Evolutionary conservation across 2,888 invertebrate species (phyloP).

Genomic region (Nyleta sp.): DNA sequence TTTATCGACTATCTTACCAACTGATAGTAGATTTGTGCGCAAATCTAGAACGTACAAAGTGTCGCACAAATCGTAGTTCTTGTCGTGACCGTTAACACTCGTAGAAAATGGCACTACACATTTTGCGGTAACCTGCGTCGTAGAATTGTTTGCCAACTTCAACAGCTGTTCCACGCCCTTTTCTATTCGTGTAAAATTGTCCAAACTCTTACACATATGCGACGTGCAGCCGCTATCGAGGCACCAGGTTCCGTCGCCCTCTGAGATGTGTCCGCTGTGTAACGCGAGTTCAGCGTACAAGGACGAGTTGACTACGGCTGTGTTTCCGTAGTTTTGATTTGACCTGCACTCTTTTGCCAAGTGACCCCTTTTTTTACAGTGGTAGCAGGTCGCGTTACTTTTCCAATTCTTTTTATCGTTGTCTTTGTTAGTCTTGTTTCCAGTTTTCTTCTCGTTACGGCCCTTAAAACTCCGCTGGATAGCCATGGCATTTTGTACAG

Average conservation of each 20-base stretch:
- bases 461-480: no score
- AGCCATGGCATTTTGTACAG: no score
- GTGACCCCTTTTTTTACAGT: no score
- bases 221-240: conserved; percentile 43
- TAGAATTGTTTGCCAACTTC: not conserved
- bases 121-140: conserved; percentile 1
- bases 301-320: not conserved
- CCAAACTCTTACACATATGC: conserved; percentile 17
- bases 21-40: conserved; percentile 11
- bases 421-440: no score
- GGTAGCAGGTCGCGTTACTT: no score
- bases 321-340: no score
- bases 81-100: not conserved
- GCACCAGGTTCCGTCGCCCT: not conserved
- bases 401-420: no score
- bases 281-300: not conserved
- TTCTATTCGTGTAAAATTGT: not conserved
- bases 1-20: not conserved
- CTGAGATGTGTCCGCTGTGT: not conserved
- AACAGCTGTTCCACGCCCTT: not conserved
- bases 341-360: no score
- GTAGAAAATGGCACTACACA: not conserved
- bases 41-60: conserved; percentile 15
- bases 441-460: no score
- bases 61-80: not conserved